A percentile compares a stretch with the other conserved stretches of the same genome.
phyloP scores from a whole-genome alignment of 2,797 vertebrate species.

The Phataginus tricuspis region DNA sequence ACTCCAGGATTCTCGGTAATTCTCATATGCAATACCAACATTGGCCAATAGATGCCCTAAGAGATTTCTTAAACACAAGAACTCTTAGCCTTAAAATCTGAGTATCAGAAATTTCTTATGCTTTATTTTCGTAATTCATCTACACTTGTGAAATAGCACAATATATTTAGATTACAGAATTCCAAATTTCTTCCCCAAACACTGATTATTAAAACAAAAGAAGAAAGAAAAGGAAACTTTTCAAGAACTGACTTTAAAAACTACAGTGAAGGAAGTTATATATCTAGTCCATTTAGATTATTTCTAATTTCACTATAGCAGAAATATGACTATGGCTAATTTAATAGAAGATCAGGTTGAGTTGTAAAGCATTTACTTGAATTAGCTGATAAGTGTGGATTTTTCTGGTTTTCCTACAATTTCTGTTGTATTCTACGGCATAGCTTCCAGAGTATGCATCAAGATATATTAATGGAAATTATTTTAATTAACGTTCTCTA shows the following conservation, averaged over 20 bases:
- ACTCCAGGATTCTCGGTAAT: neutral
- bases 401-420: slow-evolving; percentile 33
- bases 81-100: neutral
- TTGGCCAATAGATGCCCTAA: slow-evolving; percentile 85
- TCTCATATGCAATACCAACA: slow-evolving; percentile 78
- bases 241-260: slow-evolving; percentile 47
- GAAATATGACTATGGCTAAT: slow-evolving; percentile 26
- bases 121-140: slow-evolving; percentile 12
- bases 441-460: neutral
- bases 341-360: neutral
- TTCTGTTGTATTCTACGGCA: neutral
- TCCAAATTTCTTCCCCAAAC: slow-evolving; percentile 59
- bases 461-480: neutral
- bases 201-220: slow-evolving; percentile 67
- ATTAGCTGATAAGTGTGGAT: neutral
- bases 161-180: slow-evolving; percentile 66
- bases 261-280: neutral
- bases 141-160: slow-evolving; percentile 36
- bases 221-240: slow-evolving; percentile 57
- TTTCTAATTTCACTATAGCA: slow-evolving; percentile 60
- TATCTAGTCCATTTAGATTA: slow-evolving; percentile 67
- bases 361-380: slow-evolving; percentile 3
- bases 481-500: slow-evolving; percentile 31
- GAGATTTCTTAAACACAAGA: slow-evolving; percentile 82
- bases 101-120: slow-evolving; percentile 39